Percentiles rank a stretch among this genome's conserved stretches.
These are phyloP conservation scores for Brenthis daphne DNA, from an alignment of 2,888 invertebrate species.

Conservation along the genomic window DNA sequence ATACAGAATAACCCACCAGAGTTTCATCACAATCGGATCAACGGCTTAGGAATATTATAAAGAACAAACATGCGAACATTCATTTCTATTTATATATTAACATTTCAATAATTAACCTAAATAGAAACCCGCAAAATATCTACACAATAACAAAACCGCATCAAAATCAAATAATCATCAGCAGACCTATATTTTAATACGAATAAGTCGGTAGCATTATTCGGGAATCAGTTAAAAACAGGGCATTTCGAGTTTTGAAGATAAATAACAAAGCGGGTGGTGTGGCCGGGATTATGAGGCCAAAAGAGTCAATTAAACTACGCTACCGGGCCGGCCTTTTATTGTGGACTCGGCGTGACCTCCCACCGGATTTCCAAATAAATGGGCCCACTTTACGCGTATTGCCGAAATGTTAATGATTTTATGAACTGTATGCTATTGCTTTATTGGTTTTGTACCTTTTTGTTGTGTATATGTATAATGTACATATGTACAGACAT, in stretches of 20 bases:
- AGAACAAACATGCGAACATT: too few species aligned
- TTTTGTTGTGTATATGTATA: too few species aligned
- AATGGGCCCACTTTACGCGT: conserved; percentile 71
- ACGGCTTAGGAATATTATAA: too few species aligned
- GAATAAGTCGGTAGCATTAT: conserved; percentile 8
- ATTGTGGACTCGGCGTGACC: conserved; percentile 78
- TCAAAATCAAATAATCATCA: background rate
- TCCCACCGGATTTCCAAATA: conserved; percentile 75
- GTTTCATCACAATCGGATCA: too few species aligned
- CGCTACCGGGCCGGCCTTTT: conserved; percentile 76
- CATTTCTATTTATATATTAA: too few species aligned
- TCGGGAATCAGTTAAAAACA: conserved; percentile 17
- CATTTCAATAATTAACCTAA: too few species aligned
- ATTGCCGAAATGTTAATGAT: conserved; percentile 8
- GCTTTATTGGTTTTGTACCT: too few species aligned
- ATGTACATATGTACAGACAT: background rate
- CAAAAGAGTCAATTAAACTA: conserved; percentile 81
- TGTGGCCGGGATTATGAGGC: conserved; percentile 77
- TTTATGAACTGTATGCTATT: background rate
- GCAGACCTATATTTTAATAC: background rate
- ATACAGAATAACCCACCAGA: too few species aligned
- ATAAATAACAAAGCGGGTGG: conserved; percentile 79
- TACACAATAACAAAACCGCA: background rate
- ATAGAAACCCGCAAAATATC: background rate
- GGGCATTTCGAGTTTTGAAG: conserved; percentile 63